Conservation (phyloP, 2,797 vertebrate genomes). For the Rhyacichthys aspro region DNA sequence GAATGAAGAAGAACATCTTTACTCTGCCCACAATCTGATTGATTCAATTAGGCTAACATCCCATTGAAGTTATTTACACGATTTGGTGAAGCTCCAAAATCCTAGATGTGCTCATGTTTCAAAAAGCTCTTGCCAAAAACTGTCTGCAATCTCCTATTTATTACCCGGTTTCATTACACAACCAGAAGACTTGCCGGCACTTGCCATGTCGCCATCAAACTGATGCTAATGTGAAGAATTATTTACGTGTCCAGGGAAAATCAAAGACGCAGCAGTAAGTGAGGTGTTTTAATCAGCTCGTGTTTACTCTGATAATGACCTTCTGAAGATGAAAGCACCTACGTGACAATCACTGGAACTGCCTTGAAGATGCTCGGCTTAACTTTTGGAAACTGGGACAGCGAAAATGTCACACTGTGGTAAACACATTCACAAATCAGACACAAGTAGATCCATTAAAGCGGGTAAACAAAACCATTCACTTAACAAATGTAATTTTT, state of each 20-base stretch:
- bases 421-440: slow-evolving; percentile 8
- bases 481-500: not conserved
- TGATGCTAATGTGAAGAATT: slow-evolving; percentile 26
- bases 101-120: slow-evolving; percentile 5
- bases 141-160: slow-evolving; percentile 19
- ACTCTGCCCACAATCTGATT: slow-evolving; percentile 19
- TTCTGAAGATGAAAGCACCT: slow-evolving; percentile 40
- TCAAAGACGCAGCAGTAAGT: slow-evolving; percentile 19
- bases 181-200: slow-evolving; percentile 8
- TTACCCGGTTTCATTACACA: not conserved
- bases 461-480: slow-evolving; percentile 11
- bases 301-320: slow-evolving; percentile 46
- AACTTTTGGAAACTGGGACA: slow-evolving; percentile 12
- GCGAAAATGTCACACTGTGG: slow-evolving; percentile 2
- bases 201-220: slow-evolving; percentile 7
- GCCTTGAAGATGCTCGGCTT: slow-evolving; percentile 31
- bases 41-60: slow-evolving; percentile 31
- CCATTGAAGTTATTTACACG: slow-evolving; percentile 21
- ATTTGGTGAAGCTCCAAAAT: slow-evolving; percentile 15
- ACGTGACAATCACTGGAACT: slow-evolving; percentile 48
- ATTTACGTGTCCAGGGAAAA: slow-evolving; percentile 25
- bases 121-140: not conserved
- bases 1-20: not conserved
- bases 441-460: slow-evolving; percentile 6
- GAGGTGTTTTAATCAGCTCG: slow-evolving; percentile 46